A percentile compares a stretch with the other conserved stretches of the same genome.
Evolutionary conservation across 2,113 vertebrate genomes (phyloP).

Genomic region (Progne subis): DNA sequence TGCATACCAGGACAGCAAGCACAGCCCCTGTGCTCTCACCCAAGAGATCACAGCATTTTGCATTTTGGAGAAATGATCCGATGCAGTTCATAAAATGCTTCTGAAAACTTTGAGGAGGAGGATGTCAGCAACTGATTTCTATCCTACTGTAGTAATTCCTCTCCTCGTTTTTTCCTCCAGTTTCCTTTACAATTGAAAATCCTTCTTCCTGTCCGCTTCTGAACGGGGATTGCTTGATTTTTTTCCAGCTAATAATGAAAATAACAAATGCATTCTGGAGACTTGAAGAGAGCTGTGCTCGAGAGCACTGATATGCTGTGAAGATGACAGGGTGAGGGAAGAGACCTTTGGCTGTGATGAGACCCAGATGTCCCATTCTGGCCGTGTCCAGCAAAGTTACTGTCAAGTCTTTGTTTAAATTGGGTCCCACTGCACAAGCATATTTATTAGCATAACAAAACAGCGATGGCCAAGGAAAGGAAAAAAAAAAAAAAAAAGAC

Average conservation of each 20-base stretch:
- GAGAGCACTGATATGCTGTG: not conserved
- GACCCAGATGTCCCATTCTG: slow-evolving; percentile 38
- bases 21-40: not conserved
- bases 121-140: not conserved
- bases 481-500: not conserved
- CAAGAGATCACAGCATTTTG: not conserved
- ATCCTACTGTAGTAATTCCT: not conserved
- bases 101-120: not conserved
- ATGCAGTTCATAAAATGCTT: not conserved
- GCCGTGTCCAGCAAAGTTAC: slow-evolving; percentile 2
- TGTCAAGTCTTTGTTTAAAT: slow-evolving; percentile 34
- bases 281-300: not conserved
- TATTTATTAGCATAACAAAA: slow-evolving; percentile 47
- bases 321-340: slow-evolving; percentile 15
- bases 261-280: not conserved
- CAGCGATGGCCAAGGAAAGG: not conserved
- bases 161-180: not conserved
- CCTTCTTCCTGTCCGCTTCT: not conserved
- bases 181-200: not conserved
- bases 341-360: slow-evolving; percentile 27
- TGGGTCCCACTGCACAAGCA: not conserved
- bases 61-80: not conserved
- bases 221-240: not conserved
- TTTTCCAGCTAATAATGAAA: slow-evolving; percentile 5
- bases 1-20: not conserved